A percentile compares a stretch with the other conserved stretches of the same genome.
These are phyloP conservation scores for Drosophila falleni DNA, from an alignment of 2,888 invertebrate species.

Conservation along the genomic window DNA sequence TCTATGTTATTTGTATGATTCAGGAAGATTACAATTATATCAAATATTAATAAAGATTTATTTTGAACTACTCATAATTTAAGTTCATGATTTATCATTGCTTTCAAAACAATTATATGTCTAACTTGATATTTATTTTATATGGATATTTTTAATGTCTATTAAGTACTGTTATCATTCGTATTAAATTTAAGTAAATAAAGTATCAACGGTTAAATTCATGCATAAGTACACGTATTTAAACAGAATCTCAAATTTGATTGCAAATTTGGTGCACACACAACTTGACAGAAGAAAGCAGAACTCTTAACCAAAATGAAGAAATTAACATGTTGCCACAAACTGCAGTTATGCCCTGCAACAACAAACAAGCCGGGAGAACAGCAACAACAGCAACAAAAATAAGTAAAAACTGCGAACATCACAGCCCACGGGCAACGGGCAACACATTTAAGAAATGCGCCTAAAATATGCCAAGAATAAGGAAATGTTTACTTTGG, in stretches of 20 bases:
- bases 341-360: conserved; percentile 71
- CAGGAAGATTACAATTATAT: conserved; percentile 9
- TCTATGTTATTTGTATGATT: conserved; percentile 7
- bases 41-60: neutral
- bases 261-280: conserved; percentile 19
- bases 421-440: conserved; percentile 30
- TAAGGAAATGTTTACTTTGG: conserved; percentile 78
- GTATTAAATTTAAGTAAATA: no score
- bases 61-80: neutral
- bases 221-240: neutral
- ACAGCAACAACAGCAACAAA: conserved; percentile 28
- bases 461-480: conserved; percentile 67
- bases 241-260: conserved; percentile 1
- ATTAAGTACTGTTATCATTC: no score
- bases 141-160: no score
- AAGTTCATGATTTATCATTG: neutral
- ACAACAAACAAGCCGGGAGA: conserved; percentile 38
- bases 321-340: conserved; percentile 77
- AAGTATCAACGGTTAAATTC: no score
- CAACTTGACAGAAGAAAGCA: conserved; percentile 10
- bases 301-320: conserved; percentile 55
- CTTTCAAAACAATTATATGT: neutral
- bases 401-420: conserved; percentile 34
- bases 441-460: conserved; percentile 67
- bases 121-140: no score